Evolutionary conservation across 1,140 invertebrate species (phyloP), one percentile per base, ranked within the genome.

Genomic region (Drosophila quadrilineata): DNA sequence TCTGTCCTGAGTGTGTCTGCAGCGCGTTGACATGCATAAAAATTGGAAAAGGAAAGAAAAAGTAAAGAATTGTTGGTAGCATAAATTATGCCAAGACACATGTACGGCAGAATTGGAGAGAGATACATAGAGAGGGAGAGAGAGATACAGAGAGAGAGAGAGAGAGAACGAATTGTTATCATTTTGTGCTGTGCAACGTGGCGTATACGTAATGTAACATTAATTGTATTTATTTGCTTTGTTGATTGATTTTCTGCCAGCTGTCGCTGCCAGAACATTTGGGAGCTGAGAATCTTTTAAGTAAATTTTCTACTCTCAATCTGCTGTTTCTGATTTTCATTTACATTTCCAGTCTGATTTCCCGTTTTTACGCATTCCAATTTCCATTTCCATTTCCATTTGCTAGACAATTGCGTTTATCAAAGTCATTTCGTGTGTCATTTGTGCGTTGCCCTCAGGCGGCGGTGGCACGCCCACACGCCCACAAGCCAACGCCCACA

Each of bases 161-260:
- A 9, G 10, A 33, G 17, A 4, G 6, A 28, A 19, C 36, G 26
- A 43, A 3, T 24, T 26, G 9, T 24, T 3, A 1, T 41, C n/a
- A 19, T 14, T 14, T 17, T 6, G 45, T 35, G 46, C 22, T 45
- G 77, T 21, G 64, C 63, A 63, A 43, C 59, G 26, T 40, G 40
- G 73, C 77, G 77, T 84, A 77, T 85, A 29, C 77, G 59, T 77
- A 84, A 82, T 84, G 73, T 74, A 60, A 57, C 79, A 77, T 84
- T 84, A 84, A 84, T 84, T 84, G 79, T 73, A 84, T 84, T 84
- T 84, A 77, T 84, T 84, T 84, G 79, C 73, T 63, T 71, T 77
- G 64, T 68, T 77, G 77, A 84, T 84, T 77, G 77, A 84, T 84
- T 84, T 84, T 59, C 12, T 22, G 35, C n/a, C 36, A 21, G 0